Evolutionary conservation across 1,140 invertebrate species (phyloP).

Genomic region (Odontomachus brunneus): DNA sequence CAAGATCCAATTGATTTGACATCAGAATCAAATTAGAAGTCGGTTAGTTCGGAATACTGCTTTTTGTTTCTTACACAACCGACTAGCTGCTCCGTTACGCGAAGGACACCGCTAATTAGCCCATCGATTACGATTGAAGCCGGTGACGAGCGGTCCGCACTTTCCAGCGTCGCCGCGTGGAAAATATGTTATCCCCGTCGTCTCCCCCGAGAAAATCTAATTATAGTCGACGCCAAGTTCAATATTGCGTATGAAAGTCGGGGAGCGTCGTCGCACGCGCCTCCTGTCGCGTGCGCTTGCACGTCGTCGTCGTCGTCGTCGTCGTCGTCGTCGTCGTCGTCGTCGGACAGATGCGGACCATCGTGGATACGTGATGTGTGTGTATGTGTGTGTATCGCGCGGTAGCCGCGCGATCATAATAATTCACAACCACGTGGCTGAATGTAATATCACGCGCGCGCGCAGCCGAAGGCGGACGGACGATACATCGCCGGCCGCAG

Average conservation of each 20-base stretch:
- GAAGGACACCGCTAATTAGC: too few species aligned
- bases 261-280: background rate
- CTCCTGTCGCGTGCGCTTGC: background rate
- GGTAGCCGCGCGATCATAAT: slow-evolving; percentile 32
- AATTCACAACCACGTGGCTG: slow-evolving; percentile 17
- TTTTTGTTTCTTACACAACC: too few species aligned
- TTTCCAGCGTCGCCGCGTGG: background rate
- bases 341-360: slow-evolving; percentile 32
- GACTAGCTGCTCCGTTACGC: too few species aligned
- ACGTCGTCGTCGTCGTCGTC: background rate
- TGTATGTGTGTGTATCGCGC: background rate
- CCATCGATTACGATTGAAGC: too few species aligned
- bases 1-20: too few species aligned
- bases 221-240: slow-evolving; percentile 30
- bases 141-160: too few species aligned
- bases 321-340: too few species aligned
- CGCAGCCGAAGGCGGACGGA: background rate
- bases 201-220: background rate
- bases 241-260: slow-evolving; percentile 29
- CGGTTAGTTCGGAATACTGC: too few species aligned
- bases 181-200: background rate
- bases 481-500: background rate
- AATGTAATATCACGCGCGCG: slow-evolving; percentile 12
- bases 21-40: too few species aligned
- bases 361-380: background rate